Base-by-base conservation (phyloP, 2,113 vertebrate species). In the Cebus imitator region DNA sequence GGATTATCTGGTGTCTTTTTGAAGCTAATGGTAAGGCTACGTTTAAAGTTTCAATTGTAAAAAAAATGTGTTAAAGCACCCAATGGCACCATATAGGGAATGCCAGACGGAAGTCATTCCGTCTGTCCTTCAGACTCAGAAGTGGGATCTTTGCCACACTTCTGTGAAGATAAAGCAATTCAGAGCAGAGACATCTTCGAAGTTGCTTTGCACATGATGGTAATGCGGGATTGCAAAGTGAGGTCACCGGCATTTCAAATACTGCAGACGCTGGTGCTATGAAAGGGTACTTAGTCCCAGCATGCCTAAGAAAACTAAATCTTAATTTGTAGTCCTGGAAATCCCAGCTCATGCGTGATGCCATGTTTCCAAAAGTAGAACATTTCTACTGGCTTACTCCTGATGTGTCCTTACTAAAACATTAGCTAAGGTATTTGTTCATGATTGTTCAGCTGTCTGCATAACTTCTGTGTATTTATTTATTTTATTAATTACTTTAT, bases 221-320 rank as follows among this genome's bases (percentile, higher is more conserved):
- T 80, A 75, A 52, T 6, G 45, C 87, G 85, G 30, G 30, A 58
- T 43, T 87, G 21, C 57, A 85, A 66, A 40, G 61, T 66, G 84
- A 95, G 95, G 76, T 83, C 48, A 87, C 7, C 58, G 81, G n/a
- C 30, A 83, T 93, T 76, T 96, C 78, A 88, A 91, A 68, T 80
- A n/a, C 72, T 45, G 37, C 21, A 82, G 55, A 92, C 52, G 21
- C 66, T 37, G 37, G 61, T 48, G 57, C n/a, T 45, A 21, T 55
- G 40, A 68, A 52, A 87, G 21, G 32, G 48, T 58, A 48, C 80
- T 64, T n/a, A 75, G 16, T 87, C 5, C 76, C 76, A 37, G 8
- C 75, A 58, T 17, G 50, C 30, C 50, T 58, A 93, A 81, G 79
- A 76, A 87, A 85, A 52, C 3, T 2, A 40, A 95, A 32, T 80